A percentile compares a stretch with the other conserved stretches of the same genome.
Conservation (phyloP, 2,888 invertebrate genomes). For the Drosophila testacea region DNA sequence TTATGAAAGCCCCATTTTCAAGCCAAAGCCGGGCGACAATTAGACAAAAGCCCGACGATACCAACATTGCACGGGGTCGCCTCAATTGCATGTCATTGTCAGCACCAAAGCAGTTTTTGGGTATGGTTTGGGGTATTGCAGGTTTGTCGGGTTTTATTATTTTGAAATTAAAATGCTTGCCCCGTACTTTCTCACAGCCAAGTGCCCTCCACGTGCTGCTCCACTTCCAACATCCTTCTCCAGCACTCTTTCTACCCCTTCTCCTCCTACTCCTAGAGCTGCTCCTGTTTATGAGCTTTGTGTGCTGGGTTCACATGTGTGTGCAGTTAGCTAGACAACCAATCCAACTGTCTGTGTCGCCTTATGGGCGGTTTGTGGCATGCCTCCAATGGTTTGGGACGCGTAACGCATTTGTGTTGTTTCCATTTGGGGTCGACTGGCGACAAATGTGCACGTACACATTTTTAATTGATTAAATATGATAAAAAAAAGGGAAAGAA, state of each 20-base stretch:
- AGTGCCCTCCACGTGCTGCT: constrained; percentile 13
- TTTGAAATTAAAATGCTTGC: constrained; percentile 71
- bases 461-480: constrained; percentile 76
- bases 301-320: constrained; percentile 33
- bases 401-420: constrained; percentile 37
- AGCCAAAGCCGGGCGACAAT: constrained; percentile 61
- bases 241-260: no score
- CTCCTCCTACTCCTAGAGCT: background rate
- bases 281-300: constrained; percentile 54
- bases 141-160: constrained; percentile 66
- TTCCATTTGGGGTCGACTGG: constrained; percentile 37
- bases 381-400: constrained; percentile 9
- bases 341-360: constrained; percentile 24
- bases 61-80: constrained; percentile 40
- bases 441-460: constrained; percentile 59
- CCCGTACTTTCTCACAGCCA: constrained; percentile 1
- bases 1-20: constrained; percentile 46
- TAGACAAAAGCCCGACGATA: constrained; percentile 66
- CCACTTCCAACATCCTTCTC: constrained; percentile 1
- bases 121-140: constrained; percentile 36
- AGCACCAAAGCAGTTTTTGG: constrained; percentile 30
- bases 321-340: constrained; percentile 45
- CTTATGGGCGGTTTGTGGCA: constrained; percentile 34
- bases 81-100: constrained; percentile 79
- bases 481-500: constrained; percentile 23